phyloP scores from a whole-genome alignment of 2,888 invertebrate species.

The Brenthis ino region DNA sequence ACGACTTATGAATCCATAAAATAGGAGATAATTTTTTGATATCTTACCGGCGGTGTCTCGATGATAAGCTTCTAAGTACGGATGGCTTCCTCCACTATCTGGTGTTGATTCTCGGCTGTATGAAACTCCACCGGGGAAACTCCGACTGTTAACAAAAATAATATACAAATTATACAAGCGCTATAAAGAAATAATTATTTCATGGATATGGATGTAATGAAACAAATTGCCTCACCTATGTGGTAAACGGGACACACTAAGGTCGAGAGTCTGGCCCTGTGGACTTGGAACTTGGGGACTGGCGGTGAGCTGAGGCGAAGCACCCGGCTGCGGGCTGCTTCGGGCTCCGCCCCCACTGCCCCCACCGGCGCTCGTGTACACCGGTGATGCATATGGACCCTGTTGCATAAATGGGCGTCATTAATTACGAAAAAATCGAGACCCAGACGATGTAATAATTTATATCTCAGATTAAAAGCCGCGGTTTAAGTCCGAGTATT shows the following conservation, averaged over 20 bases:
- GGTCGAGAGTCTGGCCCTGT: conserved; percentile 94
- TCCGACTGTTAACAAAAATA: conserved; percentile 64
- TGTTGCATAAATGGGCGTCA: conserved; percentile 74
- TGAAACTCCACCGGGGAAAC: conserved; percentile 85
- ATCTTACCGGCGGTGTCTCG: conserved; percentile 91
- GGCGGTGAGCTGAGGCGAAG: conserved; percentile 90
- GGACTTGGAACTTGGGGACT: conserved; percentile 96
- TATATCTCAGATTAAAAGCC: background rate
- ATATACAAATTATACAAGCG: conserved; percentile 12
- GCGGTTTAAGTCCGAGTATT: conserved; percentile 13
- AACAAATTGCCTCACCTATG: conserved; percentile 86
- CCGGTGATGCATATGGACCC: conserved; percentile 89
- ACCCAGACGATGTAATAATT: conserved; percentile 27
- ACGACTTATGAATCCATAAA: background rate
- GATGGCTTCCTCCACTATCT: conserved; percentile 93
- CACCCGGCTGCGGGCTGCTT: conserved; percentile 92
- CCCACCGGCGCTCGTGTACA: conserved; percentile 89
- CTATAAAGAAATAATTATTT: conserved; percentile 31
- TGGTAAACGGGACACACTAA: conserved; percentile 92
- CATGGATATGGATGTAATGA: conserved; percentile 23
- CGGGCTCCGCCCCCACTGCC: conserved; percentile 86
- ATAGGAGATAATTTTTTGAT: background rate
- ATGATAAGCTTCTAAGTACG: conserved; percentile 91
- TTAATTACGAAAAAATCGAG: conserved; percentile 24
- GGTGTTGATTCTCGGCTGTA: conserved; percentile 95